Base-by-base conservation (phyloP, 2,888 invertebrate species). In the Cenopis cana region DNA sequence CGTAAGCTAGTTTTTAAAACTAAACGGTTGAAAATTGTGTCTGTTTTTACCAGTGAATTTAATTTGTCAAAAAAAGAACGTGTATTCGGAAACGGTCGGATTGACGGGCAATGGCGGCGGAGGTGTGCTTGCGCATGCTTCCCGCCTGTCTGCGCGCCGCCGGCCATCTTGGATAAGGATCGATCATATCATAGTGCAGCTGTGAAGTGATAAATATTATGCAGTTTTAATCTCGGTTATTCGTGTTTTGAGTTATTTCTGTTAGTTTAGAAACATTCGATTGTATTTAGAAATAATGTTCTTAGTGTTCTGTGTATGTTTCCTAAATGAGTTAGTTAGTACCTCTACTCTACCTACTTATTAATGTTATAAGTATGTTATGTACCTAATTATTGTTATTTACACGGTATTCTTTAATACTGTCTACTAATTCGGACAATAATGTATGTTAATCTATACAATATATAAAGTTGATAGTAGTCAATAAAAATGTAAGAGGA, bases 151-250 rank as follows among this genome's bases (percentile, higher is more conserved):
- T 79, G 83, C 79, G 81, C 85, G 86, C 87, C 86, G 85, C 83
- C 91, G 88, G 93, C 93, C 93, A 93, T 93, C 89, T 93, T 93
- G 92, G 84, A 89, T 89, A 85, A 88, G 81, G 81, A 91, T 91
- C 91, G 89, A 93, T 93, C 92, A 92, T 91, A 93, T 93, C 92
- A 92, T 91, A 91, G 90, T 85, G 88, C 90, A 90, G 89, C 88
- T 89, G 92, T 89, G 87, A 89, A 89, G 91, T 92, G 90, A 89
- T 89, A 90, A 87, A 89, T 87, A 82, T 79, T 55, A 67, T 70
- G 70, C 70, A 54, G 50, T 66, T 66, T 81, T 83, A 84, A 79
- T 79, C 74, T 81, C 77, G 79, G 80, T 81, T 80, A 82, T 74
- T 80, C 78, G 81, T 81, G 78, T 81, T 76, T 77, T 74, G 76